A percentile compares a stretch with the other conserved stretches of the same genome.
Evolutionary conservation across 1,140 invertebrate genomes (phyloP).

Genomic region (Temnothorax longispinosus): DNA sequence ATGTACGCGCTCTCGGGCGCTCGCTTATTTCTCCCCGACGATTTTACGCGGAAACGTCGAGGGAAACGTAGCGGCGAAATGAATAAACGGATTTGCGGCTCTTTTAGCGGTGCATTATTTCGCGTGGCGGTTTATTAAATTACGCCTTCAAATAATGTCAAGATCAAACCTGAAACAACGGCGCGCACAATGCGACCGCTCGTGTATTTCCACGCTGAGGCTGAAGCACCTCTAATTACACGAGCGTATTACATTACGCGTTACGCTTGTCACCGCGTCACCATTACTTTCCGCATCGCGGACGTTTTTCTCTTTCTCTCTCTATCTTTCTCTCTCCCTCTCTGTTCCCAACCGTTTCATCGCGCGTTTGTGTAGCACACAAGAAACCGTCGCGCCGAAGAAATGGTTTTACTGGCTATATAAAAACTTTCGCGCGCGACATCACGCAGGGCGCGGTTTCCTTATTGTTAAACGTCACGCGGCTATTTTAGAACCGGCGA

Average conservation of each 20-base stretch:
- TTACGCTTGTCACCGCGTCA: constrained; percentile 27
- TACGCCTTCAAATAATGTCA: constrained; percentile 43
- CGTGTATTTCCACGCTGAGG: constrained; percentile 28
- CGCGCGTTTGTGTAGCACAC: background rate
- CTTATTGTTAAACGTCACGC: background rate
- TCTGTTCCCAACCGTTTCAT: background rate
- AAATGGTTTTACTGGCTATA: constrained; percentile 2
- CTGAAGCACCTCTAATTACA: constrained; percentile 41
- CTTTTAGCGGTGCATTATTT: constrained; percentile 46
- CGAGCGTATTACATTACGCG: constrained; percentile 35
- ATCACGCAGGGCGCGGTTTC: background rate
- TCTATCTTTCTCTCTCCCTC: background rate
- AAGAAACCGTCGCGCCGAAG: constrained; percentile 8
- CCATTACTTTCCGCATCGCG: constrained; percentile 14
- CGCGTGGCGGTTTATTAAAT: constrained; percentile 5
- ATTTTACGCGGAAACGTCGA: constrained; percentile 14
- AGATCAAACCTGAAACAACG: constrained; percentile 39
- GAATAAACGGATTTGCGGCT: constrained; percentile 53
- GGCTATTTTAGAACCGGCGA: background rate
- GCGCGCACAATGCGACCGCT: constrained; percentile 12
- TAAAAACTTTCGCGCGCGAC: background rate
- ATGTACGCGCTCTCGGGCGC: constrained; percentile 1
- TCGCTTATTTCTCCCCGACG: constrained; percentile 8
- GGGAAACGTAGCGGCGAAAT: constrained; percentile 33
- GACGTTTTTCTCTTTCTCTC: background rate